Evolutionary conservation across 2,113 vertebrate species (phyloP).

Genomic region (Salvator merianae): DNA sequence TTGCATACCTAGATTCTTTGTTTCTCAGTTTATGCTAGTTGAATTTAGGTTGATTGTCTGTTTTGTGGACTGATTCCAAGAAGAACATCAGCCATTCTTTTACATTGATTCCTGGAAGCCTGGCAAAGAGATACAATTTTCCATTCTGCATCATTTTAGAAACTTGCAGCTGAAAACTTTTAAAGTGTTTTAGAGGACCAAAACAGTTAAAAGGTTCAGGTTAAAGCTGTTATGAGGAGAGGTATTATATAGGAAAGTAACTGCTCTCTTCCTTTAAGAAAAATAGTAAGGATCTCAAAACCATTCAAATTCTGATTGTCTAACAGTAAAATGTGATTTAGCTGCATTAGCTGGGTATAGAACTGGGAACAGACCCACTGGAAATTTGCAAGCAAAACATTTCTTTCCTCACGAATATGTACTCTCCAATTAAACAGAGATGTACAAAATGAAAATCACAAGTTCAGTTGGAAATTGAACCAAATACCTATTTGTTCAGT

Average conservation of each 20-base stretch:
- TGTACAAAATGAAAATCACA: too few species aligned
- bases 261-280: constrained; percentile 51
- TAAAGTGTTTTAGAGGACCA: constrained; percentile 58
- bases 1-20: too few species aligned
- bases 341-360: constrained; percentile 62
- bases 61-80: neutral
- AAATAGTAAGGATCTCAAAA: constrained; percentile 63
- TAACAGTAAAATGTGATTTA: constrained; percentile 66
- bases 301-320: constrained; percentile 62
- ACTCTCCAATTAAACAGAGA: neutral
- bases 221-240: constrained; percentile 52
- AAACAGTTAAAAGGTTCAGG: constrained; percentile 51
- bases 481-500: too few species aligned
- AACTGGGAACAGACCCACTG: constrained; percentile 60
- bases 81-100: neutral
- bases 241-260: constrained; percentile 45
- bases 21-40: too few species aligned
- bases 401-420: neutral
- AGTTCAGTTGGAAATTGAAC: too few species aligned
- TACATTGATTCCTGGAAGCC: neutral
- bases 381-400: constrained; percentile 41
- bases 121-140: constrained; percentile 36
- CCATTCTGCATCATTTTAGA: constrained; percentile 47
- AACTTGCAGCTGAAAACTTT: constrained; percentile 54
- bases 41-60: too few species aligned